These are phyloP conservation scores for Drosophila littoralis DNA, from an alignment of 1,140 invertebrate genomes.

Conservation along the genomic window DNA sequence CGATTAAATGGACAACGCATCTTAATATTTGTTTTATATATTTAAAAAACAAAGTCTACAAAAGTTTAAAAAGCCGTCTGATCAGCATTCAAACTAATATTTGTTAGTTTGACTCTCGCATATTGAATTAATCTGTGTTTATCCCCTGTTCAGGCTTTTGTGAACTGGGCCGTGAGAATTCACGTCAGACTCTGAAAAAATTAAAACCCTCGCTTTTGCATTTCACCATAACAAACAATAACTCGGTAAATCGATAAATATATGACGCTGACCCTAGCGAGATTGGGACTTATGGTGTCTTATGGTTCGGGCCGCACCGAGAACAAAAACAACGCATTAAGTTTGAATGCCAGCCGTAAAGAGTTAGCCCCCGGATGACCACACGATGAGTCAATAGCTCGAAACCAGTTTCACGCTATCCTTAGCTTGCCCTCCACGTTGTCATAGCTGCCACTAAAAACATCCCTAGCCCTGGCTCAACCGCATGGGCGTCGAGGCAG, in stretches of 20 bases:
- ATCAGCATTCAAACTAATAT: neutral
- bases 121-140: too few species aligned
- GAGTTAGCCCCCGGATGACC: slow-evolving; percentile 55
- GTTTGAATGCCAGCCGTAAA: slow-evolving; percentile 26
- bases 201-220: slow-evolving; percentile 43
- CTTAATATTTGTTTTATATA: too few species aligned
- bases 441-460: slow-evolving; percentile 3
- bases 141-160: neutral
- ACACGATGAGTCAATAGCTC: slow-evolving; percentile 58
- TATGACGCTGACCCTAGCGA: slow-evolving; percentile 52
- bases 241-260: slow-evolving; percentile 71
- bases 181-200: slow-evolving; percentile 21
- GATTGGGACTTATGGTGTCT: slow-evolving; percentile 24
- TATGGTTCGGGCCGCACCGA: slow-evolving; percentile 4
- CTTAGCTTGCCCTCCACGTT: neutral
- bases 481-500: slow-evolving; percentile 20
- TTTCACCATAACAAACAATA: slow-evolving; percentile 47
- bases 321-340: slow-evolving; percentile 57
- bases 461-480: slow-evolving; percentile 11
- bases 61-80: too few species aligned
- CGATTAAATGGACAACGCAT: too few species aligned
- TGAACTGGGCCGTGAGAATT: neutral
- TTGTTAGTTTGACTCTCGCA: neutral
- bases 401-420: slow-evolving; percentile 17
- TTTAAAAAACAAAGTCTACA: too few species aligned